Evolutionary conservation across 2,888 invertebrate species (phyloP), one percentile per base, ranked within the genome.

Genomic region (Mycogona germanica): DNA sequence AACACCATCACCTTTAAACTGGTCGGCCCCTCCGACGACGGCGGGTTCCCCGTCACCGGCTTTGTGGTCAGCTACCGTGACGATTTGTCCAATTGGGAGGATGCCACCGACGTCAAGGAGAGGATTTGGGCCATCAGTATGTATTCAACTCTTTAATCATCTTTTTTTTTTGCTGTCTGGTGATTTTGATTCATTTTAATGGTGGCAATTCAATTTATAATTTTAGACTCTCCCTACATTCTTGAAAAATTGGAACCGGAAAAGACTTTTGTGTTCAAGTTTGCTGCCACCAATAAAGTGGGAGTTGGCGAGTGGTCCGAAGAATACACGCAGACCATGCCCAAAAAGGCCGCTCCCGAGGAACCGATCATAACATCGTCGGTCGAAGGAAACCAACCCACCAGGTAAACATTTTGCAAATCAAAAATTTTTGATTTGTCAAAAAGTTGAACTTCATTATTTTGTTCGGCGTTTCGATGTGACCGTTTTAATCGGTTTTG

Each of bases 1-100:
- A 89, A 89, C 3, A 86, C 87, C 7, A 81, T 89, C 42, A 80
- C 80, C 50, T 91, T 89, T 68, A 77, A 77, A 45, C 80, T 92
- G 49, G 73, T 79, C 2, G 84, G 83, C 0, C 89, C 89, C 0
- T 72, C 78, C 2, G 78, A 81, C 61, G 79, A 82, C 59, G 78
- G 81, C 55, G 88, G 87, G 12, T 73, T 88, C 52, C 86, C 87
- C 2, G 76, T 87, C 40, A 74, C 78, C 55, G 79, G 83, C 0
- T 84, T 80, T 64, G 78, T 78, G 14, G 82, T 81, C 0, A 82
- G 87, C 66, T 91, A 83, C 68, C 21, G 28, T 21, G 3, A 29
- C 4, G 7, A 14, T 17, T 38, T 26, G 17, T 19, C 25, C 9
- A 3, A 2, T 21, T 25, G 29, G 26, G 78, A 78, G 50, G 71